A percentile compares a stretch with the other conserved stretches of the same genome.
Evolutionary conservation across 2,113 vertebrate genomes (phyloP).

Genomic region (Forbesichthys agassizii): DNA sequence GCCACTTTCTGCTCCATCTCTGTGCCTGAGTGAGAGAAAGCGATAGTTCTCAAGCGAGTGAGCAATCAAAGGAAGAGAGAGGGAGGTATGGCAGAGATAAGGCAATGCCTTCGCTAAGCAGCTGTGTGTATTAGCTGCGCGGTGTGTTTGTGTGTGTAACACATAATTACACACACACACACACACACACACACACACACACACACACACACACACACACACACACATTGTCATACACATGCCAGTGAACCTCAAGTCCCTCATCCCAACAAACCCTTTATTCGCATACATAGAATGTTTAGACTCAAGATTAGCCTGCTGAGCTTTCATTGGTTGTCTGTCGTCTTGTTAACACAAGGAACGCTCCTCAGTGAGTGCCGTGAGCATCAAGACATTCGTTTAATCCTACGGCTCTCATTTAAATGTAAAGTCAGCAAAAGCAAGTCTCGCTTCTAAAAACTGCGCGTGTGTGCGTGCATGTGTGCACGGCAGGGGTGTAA

Average conservation of each 20-base stretch:
- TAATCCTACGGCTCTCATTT: conserved; percentile 67
- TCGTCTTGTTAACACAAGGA: conserved; percentile 59
- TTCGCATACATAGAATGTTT: conserved; percentile 54
- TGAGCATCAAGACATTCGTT: conserved; percentile 65
- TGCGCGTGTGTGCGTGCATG: conserved; percentile 25
- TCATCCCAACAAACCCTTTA: neutral
- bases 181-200: neutral
- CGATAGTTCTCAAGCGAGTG: neutral
- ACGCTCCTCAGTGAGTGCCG: conserved; percentile 32
- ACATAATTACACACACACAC: conserved; percentile 16
- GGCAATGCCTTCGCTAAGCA: conserved; percentile 11
- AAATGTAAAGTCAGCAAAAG: conserved; percentile 77
- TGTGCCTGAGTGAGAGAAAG: conserved; percentile 43
- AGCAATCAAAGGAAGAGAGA: conserved; percentile 12
- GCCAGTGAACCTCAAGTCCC: conserved; percentile 19
- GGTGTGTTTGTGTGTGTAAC: conserved; percentile 13
- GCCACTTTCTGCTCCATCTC: conserved; percentile 73
- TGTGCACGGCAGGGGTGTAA: neutral
- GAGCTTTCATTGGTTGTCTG: conserved; percentile 55
- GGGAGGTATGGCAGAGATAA: conserved; percentile 55
- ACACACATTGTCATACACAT: neutral
- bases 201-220: conserved; percentile 1
- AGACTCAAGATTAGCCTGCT: conserved; percentile 48
- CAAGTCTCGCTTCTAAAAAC: conserved; percentile 50
- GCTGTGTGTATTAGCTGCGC: conserved; percentile 25